Conservation (phyloP, 30 jellyfish, hydroid and myxozoan species). For the Clytia hemisphaerica region DNA sequence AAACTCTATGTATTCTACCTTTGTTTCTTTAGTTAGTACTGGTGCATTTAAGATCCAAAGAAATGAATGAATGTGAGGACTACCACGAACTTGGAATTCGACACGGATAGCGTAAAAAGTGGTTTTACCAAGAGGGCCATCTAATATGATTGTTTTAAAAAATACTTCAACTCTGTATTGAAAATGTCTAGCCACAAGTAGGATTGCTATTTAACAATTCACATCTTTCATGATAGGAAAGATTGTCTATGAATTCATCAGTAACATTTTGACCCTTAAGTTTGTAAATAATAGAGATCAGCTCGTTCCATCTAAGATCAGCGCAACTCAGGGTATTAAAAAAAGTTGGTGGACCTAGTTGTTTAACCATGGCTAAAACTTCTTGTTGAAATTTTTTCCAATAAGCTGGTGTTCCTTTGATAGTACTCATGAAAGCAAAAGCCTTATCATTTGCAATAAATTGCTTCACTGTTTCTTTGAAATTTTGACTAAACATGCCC, state of each 20-base stretch:
- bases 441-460: conserved; percentile 17
- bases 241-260: conserved; percentile 3
- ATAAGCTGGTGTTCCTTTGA: conserved; percentile 44
- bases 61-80: too few relatives aligned
- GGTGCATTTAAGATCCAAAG: too few relatives aligned
- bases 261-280: neutral
- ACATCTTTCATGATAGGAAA: conserved; percentile 15
- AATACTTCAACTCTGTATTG: conserved; percentile 33
- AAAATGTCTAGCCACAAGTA: conserved; percentile 35
- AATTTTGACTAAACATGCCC: conserved; percentile 7
- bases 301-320: conserved; percentile 34
- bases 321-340: conserved; percentile 30
- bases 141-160: conserved; percentile 20
- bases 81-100: too few relatives aligned
- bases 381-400: conserved; percentile 33
- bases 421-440: conserved; percentile 10
- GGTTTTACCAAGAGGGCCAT: too few relatives aligned
- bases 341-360: conserved; percentile 30
- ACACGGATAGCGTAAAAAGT: too few relatives aligned
- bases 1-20: too few relatives aligned
- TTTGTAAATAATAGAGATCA: neutral
- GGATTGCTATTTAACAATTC: conserved; percentile 19
- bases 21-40: too few relatives aligned
- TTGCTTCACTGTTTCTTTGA: conserved; percentile 7
- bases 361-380: conserved; percentile 43